A percentile compares a stretch with the other conserved stretches of the same genome.
Evolutionary conservation across 1,140 invertebrate species (phyloP).

Genomic region (Manduca sexta): DNA sequence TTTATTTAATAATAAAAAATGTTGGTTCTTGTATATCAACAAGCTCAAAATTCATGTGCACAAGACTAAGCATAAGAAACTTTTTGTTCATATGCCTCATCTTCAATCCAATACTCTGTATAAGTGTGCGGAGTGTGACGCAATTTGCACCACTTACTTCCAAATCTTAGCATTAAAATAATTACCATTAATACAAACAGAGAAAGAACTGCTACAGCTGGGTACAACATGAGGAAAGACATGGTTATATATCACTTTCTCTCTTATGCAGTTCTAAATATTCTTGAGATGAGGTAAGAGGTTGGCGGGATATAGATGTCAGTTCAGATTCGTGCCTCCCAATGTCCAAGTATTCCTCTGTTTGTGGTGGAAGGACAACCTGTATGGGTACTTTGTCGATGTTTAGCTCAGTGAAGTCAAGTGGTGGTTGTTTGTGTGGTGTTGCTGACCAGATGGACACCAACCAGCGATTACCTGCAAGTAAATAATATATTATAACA

Average conservation of each 20-base stretch:
- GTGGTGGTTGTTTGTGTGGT: conserved; percentile 86
- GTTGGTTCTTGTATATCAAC: too few species aligned
- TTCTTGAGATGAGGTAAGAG: conserved; percentile 71
- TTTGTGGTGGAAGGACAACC: conserved; percentile 39
- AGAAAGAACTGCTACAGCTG: conserved; percentile 80
- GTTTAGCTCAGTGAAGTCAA: conserved; percentile 82
- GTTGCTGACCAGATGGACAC: conserved; percentile 87
- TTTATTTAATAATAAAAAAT: neutral
- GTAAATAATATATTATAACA: conserved; percentile 4
- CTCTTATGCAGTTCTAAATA: conserved; percentile 85
- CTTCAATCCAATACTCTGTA: conserved; percentile 52
- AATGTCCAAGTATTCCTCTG: conserved; percentile 41
- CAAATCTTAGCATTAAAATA: conserved; percentile 82
- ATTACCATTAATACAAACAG: conserved; percentile 84
- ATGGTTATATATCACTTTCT: conserved; percentile 87
- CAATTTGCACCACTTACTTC: conserved; percentile 78
- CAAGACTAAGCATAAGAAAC: conserved; percentile 51
- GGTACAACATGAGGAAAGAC: conserved; percentile 83
- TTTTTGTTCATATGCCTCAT: conserved; percentile 58
- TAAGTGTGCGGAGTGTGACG: conserved; percentile 76
- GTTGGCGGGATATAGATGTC: conserved; percentile 52
- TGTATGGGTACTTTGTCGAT: conserved; percentile 65
- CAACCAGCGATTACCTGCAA: conserved; percentile 86
- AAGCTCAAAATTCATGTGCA: too few species aligned
- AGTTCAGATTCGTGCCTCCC: conserved; percentile 37